phyloP scores from a whole-genome alignment of 2,888 invertebrate species.

The Leucania comma region DNA sequence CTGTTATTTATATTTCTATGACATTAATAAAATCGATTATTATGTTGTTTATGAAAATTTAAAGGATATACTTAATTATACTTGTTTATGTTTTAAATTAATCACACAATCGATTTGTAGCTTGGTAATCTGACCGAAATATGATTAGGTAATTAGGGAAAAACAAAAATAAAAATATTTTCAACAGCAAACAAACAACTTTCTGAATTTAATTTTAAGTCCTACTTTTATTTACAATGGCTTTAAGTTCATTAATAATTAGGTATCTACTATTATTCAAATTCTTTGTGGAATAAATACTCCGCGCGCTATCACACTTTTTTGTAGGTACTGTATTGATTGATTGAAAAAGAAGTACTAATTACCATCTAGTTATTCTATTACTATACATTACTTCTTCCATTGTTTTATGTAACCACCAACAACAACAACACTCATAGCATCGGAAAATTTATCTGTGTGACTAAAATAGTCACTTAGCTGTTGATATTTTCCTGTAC shows the following conservation, averaged over 20 bases:
- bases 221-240: too few relatives aligned
- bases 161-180: conserved; percentile 10
- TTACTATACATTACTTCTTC: neutral
- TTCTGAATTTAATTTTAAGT: too few relatives aligned
- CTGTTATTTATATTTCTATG: too few relatives aligned
- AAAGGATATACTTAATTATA: too few relatives aligned
- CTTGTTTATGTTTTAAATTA: neutral
- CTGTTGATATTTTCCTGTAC: neutral
- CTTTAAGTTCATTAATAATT: too few relatives aligned
- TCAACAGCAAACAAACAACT: neutral
- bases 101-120: neutral
- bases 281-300: too few relatives aligned
- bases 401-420: neutral
- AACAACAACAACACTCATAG: neutral
- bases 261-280: too few relatives aligned
- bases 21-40: too few relatives aligned
- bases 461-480: neutral
- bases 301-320: too few relatives aligned
- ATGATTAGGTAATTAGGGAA: neutral
- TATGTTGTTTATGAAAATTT: neutral
- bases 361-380: too few relatives aligned
- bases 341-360: too few relatives aligned
- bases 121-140: neutral
- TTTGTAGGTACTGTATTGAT: too few relatives aligned
- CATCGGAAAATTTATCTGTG: neutral